phyloP scores from a whole-genome alignment of 2,888 invertebrate species.

The Drosophila barbarae region DNA sequence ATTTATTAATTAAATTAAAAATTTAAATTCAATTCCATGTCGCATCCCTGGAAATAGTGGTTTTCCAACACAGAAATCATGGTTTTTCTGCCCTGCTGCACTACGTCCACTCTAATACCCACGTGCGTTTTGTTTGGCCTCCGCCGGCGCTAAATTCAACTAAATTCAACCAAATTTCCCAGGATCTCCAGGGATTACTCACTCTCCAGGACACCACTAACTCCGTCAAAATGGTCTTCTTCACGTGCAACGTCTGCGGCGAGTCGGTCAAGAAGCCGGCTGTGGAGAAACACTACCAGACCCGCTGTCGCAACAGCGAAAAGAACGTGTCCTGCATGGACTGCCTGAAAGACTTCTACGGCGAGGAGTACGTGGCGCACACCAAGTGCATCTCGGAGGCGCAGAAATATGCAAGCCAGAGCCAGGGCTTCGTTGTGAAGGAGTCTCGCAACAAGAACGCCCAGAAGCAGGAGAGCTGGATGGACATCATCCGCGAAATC shows the following conservation, averaged over 20 bases:
- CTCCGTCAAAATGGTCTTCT: constrained; percentile 89
- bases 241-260: constrained; percentile 95
- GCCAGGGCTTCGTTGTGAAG: constrained; percentile 87
- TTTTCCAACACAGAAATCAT: background rate
- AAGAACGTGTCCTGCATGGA: constrained; percentile 94
- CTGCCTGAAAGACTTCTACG: constrained; percentile 93
- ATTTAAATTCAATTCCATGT: background rate
- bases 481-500: constrained; percentile 77
- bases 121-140: constrained; percentile 44
- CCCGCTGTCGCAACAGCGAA: constrained; percentile 84
- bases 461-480: constrained; percentile 91
- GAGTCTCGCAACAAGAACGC: constrained; percentile 89
- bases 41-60: background rate
- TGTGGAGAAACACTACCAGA: constrained; percentile 92
- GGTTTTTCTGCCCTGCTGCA: background rate
- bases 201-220: background rate
- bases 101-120: constrained; percentile 19
- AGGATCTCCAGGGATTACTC: background rate
- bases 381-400: constrained; percentile 92
- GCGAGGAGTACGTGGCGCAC: constrained; percentile 87
- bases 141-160: constrained; percentile 8
- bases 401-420: constrained; percentile 90
- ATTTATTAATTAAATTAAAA: background rate
- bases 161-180: background rate
- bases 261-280: constrained; percentile 94